Base-by-base conservation (phyloP, 1,140 invertebrate genomes). In the Bombus breviceps region DNA sequence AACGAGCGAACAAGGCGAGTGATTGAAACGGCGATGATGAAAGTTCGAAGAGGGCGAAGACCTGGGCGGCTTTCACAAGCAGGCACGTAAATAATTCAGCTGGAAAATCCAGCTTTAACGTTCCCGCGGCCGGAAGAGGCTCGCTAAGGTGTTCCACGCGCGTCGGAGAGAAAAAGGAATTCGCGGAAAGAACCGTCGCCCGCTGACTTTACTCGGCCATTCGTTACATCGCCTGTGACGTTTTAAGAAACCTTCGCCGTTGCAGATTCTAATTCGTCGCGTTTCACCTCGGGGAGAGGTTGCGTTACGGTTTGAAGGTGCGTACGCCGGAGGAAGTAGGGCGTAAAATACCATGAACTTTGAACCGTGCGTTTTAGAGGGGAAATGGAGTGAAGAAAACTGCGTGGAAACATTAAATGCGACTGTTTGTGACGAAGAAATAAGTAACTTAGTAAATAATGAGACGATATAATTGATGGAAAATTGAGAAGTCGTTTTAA, bases 101-200 rank as follows among this genome's bases (percentile, higher is more conserved):
- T 93, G 93, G 94, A 94, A 94, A 94, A 94, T 94, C 87, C 86
- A 81, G 73, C 88, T 90, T 90, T 81, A 87, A 87, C 80, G 85
- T 91, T 78, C 73, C 83, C 80, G 75, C 81, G 68, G 86, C 84
- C 91, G 92, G 91, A 92, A 92, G 91, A 76, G 81, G 81, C 84
- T 76, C 41, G 53, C 64, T 64, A 59, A 73, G 43, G 57, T 81
- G 78, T 59, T 85, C 69, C 41, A 22, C 53, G 57, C 28, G 41
- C 10, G n/a, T 43, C n/a, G 13, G n/a, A 34, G 18, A 88, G 59
- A 86, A 74, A 86, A 77, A 86, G 73, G 43, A 68, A 32, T 59
- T 82, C 77, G 79, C 57, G 80, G 85, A 87, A 91, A 62, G 41
- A 78, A 81, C 34, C 37, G 68, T 83, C 69, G 25, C 32, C 25